These are phyloP conservation scores for Apeltes quadracus DNA, from an alignment of 2,113 vertebrate genomes.

Conservation along the genomic window DNA sequence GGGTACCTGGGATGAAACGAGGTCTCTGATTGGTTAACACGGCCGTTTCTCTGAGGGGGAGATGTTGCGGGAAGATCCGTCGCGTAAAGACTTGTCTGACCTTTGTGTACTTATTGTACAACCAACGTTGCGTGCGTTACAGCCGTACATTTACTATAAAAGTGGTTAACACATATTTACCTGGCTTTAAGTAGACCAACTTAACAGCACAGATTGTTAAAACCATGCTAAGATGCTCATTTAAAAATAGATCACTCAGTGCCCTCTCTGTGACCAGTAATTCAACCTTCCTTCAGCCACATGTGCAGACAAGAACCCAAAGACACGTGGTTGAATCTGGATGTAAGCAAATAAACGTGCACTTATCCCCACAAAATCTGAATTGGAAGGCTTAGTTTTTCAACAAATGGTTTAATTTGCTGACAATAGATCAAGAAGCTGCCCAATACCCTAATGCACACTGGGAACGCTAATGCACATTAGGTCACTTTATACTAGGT, in stretches of 20 bases:
- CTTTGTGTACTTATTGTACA: constrained; percentile 55
- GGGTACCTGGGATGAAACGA: constrained; percentile 75
- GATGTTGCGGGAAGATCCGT: constrained; percentile 61
- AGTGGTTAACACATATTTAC: neutral
- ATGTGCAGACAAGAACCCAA: neutral
- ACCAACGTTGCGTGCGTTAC: neutral
- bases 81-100: constrained; percentile 58
- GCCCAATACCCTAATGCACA: constrained; percentile 1
- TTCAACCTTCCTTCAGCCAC: neutral
- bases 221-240: neutral
- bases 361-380: neutral
- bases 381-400: neutral
- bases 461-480: neutral
- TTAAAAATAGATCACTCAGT: neutral
- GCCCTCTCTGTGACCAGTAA: neutral
- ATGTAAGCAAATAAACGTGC: neutral
- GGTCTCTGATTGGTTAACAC: constrained; percentile 57
- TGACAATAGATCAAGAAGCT: neutral
- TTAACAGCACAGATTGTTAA: neutral
- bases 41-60: constrained; percentile 34
- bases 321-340: neutral
- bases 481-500: neutral
- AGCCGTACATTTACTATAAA: accelerated
- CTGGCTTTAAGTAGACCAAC: neutral
- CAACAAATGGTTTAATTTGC: neutral